Base-by-base conservation (phyloP, 2,113 vertebrate genomes). In the Rafetus swinhoei region DNA sequence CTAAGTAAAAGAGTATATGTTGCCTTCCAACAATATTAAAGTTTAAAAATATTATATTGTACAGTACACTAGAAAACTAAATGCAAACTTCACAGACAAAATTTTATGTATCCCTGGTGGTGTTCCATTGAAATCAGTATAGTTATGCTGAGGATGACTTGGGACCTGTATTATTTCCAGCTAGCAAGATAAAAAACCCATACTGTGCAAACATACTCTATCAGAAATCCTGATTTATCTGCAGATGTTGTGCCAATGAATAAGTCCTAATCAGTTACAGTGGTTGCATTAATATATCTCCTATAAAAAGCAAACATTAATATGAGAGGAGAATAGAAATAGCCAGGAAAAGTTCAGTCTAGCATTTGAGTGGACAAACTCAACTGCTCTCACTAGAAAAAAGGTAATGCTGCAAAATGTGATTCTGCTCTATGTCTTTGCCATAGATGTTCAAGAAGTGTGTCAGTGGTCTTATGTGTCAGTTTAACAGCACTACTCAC, bases 221-320 rank as follows among this genome's bases (percentile, higher is more conserved):
- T 90, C 79, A 84, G 82, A 96, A 96, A 87, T 90, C 3, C 8
- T 57, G 4, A 60, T 76, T 69, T 45, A 57, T 79, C 72, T 69
- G 2, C 52, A 77, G 69, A n/a, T 84, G 86, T 86, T 83, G 4
- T 93, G 39, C 65, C 52, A 85, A 83, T 54, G 82, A 45, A 76
- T 22, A 90, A 89, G 89, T 65, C 10, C 0, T 22, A 72, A 9
- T 62, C 91, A 52, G 22, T 81, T 57, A 19, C 10, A 79, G 29
- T 15, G 90, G 11, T 86, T 57, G 55, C 11, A 15, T 77, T 39
- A 50, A 24, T 77, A 50, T 45, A 13, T 45, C 39, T 22, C 39
- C n/a, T 72, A 72, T 72, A 35, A 72, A 69, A 72, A 72, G 18
- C 65, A 72, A 72, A 72, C 18, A 72, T 72, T 72, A 72, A 72